Evolutionary conservation across 1,140 invertebrate species (phyloP), one percentile per base, ranked within the genome.

Genomic region (Agrypnia vestita): DNA sequence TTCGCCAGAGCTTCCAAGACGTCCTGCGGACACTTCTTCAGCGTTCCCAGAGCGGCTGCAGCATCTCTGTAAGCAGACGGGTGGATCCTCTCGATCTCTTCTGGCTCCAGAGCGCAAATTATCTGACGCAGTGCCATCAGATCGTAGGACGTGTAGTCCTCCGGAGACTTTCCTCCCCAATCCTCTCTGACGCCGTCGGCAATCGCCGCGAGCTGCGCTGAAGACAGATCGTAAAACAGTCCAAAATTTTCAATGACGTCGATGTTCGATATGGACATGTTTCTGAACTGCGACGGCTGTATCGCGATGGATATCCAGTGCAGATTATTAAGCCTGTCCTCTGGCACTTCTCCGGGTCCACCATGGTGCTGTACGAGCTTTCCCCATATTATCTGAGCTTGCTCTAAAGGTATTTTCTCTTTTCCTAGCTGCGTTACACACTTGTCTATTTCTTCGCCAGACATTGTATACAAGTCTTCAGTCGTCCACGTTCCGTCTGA

Each of bases 231-330:
- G 76, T 89, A 89, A 77, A 87, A 86, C 11, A 86, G 73, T 0
- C 90, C 90, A 75, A 91, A 90, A 43, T 90, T 88, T 61, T 86
- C 84, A 19, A 91, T 85, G 0, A 90, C 86, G 13, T 91, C 90
- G 8, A 91, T 86, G 56, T 86, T 86, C 12, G 81, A 86, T 6
- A 91, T 79, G 0, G 90, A 88, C 25, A 91, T 84, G 81, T 91
- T 90, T 6, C 77, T 55, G 47, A 89, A 90, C 47, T 91, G 87
- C 17, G 85, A 84, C 1, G 86, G 84, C 12, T 84, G 84, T 21
- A 91, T 85, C 0, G 87, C 90, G 4, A 85, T 76, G 0, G 87
- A 87, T 3, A 91, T 84, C 89, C 89, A 91, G 44, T 88, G 86
- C 0, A 91, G 84, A n/a, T 83, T 61, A 19, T 83, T 83, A 3